Evolutionary conservation across 2,113 vertebrate genomes (phyloP), one percentile per base, ranked within the genome.

Genomic region (Speoplatyrhinus poulsoni): DNA sequence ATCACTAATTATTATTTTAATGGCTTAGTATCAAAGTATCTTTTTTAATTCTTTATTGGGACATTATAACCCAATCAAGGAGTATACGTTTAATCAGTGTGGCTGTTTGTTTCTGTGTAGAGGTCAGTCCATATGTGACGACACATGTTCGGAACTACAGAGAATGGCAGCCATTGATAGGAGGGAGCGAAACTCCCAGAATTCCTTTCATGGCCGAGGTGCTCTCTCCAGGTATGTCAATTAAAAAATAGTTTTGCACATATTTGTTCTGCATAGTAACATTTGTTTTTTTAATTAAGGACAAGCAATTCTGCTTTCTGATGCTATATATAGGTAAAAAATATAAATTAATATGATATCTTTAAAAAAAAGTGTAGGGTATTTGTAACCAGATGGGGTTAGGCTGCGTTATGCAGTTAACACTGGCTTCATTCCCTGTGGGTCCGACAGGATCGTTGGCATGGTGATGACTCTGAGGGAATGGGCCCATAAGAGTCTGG

Each of bases 381-480:
- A 5, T 6, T 41, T 41, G 36, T 41, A 41, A 41, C 36, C 36
- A 41, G 36, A 41, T 41, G 36, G 36, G 36, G 49, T 15, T 19
- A 19, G 19, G 19, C 19, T 36, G 8, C 2, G 26, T 53, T 32
- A 10, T 60, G 8, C 16, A 1, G 13, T 5, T 50, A 15, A 15
- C 13, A 10, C 13, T 15, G 11, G 6, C 3, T 56, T 17, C 3
- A 2, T 17, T 17, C 2, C 16, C 7, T 56, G 11, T 19, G 7
- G 48, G 47, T 66, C 0, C 0, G 6, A 0, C 71, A 99, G 97
- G 89, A 86, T 98, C 12, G 93, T 83, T 4, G 86, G 77, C 4
- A 92, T 99, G 90, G 93, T 98, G 83, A 88, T 95, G 66, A 89
- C 96, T 53, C 90, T 99, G 69, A 91, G 96, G 78, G 93, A 95